Conservation (phyloP, 1,140 invertebrate genomes). For the Notospermus geniculatus region DNA sequence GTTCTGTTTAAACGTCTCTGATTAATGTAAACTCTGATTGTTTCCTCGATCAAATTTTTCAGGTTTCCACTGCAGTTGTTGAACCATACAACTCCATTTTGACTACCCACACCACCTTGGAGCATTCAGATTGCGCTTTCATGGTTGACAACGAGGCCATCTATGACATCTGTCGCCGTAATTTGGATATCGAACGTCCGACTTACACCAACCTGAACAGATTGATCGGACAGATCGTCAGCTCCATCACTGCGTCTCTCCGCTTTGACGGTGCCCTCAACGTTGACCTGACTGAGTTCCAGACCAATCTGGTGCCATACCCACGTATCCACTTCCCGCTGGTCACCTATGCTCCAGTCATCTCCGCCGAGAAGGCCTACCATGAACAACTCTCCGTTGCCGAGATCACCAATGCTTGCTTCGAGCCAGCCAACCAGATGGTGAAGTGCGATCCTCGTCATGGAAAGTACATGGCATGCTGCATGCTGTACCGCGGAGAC, state of each 20-base stretch:
- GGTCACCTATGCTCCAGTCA: constrained; percentile 14
- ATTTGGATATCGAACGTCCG: constrained; percentile 69
- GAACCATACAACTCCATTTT: constrained; percentile 57
- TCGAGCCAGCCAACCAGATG: constrained; percentile 68
- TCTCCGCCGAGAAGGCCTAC: constrained; percentile 27
- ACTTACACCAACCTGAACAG: constrained; percentile 81
- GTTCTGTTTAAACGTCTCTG: no score
- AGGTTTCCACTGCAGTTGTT: constrained; percentile 54
- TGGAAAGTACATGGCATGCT: constrained; percentile 80
- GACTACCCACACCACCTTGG: constrained; percentile 51
- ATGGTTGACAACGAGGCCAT: constrained; percentile 68
- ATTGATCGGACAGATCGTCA: constrained; percentile 65
- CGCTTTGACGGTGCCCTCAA: constrained; percentile 78
- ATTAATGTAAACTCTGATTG: no score
- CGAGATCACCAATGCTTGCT: constrained; percentile 62
- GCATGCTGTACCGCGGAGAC: constrained; percentile 52
- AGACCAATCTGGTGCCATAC: constrained; percentile 33
- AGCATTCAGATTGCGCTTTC: constrained; percentile 53
- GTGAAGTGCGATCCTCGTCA: constrained; percentile 70
- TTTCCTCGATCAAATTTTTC: no score
- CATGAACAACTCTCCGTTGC: constrained; percentile 60
- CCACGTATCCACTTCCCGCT: constrained; percentile 18
- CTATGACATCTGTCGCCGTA: constrained; percentile 52
- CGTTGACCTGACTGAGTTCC: constrained; percentile 81
- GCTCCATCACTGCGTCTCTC: constrained; percentile 79